phyloP scores from a whole-genome alignment of 2,888 invertebrate genomes.

The Priocnemis perturbator region DNA sequence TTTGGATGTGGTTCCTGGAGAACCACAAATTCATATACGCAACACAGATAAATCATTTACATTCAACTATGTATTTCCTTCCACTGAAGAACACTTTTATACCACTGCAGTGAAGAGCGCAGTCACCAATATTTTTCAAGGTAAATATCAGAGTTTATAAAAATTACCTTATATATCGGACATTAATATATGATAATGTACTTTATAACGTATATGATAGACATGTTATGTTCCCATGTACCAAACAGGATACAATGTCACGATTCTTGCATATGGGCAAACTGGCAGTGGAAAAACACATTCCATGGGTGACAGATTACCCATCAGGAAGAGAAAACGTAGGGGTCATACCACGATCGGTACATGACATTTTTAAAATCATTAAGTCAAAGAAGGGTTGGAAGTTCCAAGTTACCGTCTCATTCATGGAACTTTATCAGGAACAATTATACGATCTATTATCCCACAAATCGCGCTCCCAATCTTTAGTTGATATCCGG shows the following conservation, averaged over 20 bases:
- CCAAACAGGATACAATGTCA: slow-evolving; percentile 89
- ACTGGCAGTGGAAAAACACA: slow-evolving; percentile 96
- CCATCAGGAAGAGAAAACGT: slow-evolving; percentile 79
- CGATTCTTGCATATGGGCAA: slow-evolving; percentile 95
- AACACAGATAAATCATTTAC: slow-evolving; percentile 84
- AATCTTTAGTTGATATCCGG: slow-evolving; percentile 86
- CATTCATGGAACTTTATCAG: slow-evolving; percentile 93
- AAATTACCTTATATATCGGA: neutral
- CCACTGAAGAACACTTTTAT: slow-evolving; percentile 85
- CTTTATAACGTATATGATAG: neutral
- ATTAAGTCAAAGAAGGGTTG: slow-evolving; percentile 79
- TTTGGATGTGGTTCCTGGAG: slow-evolving; percentile 80
- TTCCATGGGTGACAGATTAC: slow-evolving; percentile 93
- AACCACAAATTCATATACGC: slow-evolving; percentile 84
- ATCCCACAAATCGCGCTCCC: slow-evolving; percentile 81
- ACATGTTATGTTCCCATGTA: neutral
- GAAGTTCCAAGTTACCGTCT: slow-evolving; percentile 84
- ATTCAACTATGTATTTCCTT: slow-evolving; percentile 88
- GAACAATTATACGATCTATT: slow-evolving; percentile 92
- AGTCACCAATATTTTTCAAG: slow-evolving; percentile 87
- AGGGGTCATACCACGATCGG: slow-evolving; percentile 92
- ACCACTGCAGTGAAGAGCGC: slow-evolving; percentile 83
- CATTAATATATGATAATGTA: slow-evolving; percentile 7
- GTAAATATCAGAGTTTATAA: slow-evolving; percentile 58
- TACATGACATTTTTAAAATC: slow-evolving; percentile 86